Base-by-base conservation (phyloP, 2,113 vertebrate species). In the Odobenus rosmarus region DNA sequence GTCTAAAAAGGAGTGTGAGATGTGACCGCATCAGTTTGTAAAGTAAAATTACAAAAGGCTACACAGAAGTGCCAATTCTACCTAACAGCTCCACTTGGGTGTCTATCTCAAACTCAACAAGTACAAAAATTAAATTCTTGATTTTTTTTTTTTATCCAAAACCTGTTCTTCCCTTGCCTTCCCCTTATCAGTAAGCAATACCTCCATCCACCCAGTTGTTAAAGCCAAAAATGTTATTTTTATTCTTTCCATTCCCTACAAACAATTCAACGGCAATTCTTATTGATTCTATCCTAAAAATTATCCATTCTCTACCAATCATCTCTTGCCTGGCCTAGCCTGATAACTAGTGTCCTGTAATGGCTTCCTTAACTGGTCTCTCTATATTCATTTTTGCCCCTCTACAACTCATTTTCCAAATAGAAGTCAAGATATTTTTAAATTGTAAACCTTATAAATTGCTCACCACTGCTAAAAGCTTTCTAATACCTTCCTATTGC, bases 401-500 rank as follows among this genome's bases (percentile, higher is more conserved):
- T 51, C 39, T 55, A 91, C 6, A 42, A 42, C 21, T 69, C 33
- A 88, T 77, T 88, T 82, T 72, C 84, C 39, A 57, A 76, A 92
- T 7, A 88, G 46, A 7, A 87, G 36, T 74, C 46, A 93, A 92
- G 89, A 39, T 64, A 80, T 64, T 89, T 71, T 89, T 23, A 7
- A 93, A 92, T 85, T 46, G 16, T 39, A 95, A 93, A 81, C 36
- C 42, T 85, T 80, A 86, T 46, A 39, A 55, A 91, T 92, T 88
- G 71, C 79, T 84, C 31, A 93, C 10, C 31, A 57, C 5, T 64
- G 55, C 33, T 93, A 76, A 77, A 62, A 77, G 11, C 49, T 90
- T 49, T 80, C 24, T 85, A 80, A 55, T 79, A 55, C 49, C 31
- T 72, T 76, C 71, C 55, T 74, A 90, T 10, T 80, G 42, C n/a